Evolutionary conservation across 2,888 invertebrate genomes (phyloP).

Genomic region (Xylota sylvarum): DNA sequence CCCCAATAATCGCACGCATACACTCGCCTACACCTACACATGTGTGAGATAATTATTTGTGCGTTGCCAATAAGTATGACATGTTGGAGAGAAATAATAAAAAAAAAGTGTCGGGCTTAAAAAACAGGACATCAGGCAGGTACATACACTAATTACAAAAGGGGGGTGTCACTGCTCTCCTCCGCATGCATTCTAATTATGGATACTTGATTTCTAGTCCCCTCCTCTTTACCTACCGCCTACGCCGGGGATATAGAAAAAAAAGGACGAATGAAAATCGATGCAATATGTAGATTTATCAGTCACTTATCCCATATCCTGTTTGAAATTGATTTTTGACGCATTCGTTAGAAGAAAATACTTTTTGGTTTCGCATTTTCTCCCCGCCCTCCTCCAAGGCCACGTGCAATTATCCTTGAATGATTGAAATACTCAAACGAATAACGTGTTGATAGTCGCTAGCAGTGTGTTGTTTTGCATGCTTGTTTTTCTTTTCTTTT

Average conservation of each 20-base stretch:
- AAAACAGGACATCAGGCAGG: conserved; percentile 56
- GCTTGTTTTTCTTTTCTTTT: conserved; percentile 30
- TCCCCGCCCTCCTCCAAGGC: conserved; percentile 45
- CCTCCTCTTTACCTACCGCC: conserved; percentile 52
- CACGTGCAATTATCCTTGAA: conserved; percentile 46
- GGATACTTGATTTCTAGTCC: conserved; percentile 48
- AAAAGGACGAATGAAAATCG: conserved; percentile 58
- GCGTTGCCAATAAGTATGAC: conserved; percentile 69
- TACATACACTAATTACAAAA: conserved; percentile 67
- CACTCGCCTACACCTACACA: conserved; percentile 9
- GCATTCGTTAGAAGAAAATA: conserved; percentile 15
- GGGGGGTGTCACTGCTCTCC: background rate
- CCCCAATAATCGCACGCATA: conserved; percentile 68
- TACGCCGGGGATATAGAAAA: conserved; percentile 15
- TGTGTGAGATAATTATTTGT: conserved; percentile 70
- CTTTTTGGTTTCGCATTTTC: background rate
- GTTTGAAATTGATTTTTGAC: conserved; percentile 28
- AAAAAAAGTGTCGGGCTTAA: conserved; percentile 49
- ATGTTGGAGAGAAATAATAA: conserved; percentile 4
- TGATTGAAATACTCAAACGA: conserved; percentile 47
- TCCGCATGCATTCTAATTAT: conserved; percentile 61
- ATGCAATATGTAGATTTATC: conserved; percentile 20
- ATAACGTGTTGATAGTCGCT: conserved; percentile 68
- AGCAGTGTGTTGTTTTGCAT: conserved; percentile 27
- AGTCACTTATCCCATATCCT: background rate